These are phyloP conservation scores for Andricus grossulariae DNA, from an alignment of 1,140 invertebrate species.

Conservation along the genomic window DNA sequence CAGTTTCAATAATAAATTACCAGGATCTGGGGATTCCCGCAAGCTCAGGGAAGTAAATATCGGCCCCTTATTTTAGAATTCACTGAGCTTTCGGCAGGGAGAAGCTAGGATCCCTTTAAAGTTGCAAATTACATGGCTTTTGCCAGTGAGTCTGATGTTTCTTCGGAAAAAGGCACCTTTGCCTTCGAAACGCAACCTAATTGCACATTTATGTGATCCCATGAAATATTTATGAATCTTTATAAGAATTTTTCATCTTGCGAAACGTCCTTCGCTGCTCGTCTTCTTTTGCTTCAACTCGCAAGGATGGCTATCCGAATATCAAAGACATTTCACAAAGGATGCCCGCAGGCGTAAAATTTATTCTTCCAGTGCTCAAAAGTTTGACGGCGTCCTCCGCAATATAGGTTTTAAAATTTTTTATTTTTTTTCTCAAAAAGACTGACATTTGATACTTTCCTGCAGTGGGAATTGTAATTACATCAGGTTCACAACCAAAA, in stretches of 20 bases:
- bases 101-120: constrained; percentile 22
- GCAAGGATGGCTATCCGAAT: constrained; percentile 19
- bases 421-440: not conserved
- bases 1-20: constrained; percentile 29
- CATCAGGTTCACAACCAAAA: not conserved
- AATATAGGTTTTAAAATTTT: not conserved
- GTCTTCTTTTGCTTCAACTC: constrained; percentile 32
- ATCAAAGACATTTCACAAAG: constrained; percentile 39
- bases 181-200: constrained; percentile 55
- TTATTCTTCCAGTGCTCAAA: constrained; percentile 1
- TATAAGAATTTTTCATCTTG: constrained; percentile 56
- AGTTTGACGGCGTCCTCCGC: not conserved
- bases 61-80: constrained; percentile 30
- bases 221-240: constrained; percentile 65
- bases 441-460: not conserved
- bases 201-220: constrained; percentile 57
- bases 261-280: constrained; percentile 1
- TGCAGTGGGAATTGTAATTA: not conserved
- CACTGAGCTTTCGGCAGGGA: constrained; percentile 25
- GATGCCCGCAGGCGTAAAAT: constrained; percentile 23
- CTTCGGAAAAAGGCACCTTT: constrained; percentile 46
- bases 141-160: constrained; percentile 20
- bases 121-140: constrained; percentile 31
- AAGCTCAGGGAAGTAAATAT: constrained; percentile 30
- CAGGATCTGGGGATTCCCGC: constrained; percentile 16